A percentile compares a stretch with the other conserved stretches of the same genome.
Conservation (phyloP, 1,140 invertebrate genomes). For the Saxidomus purpurata region DNA sequence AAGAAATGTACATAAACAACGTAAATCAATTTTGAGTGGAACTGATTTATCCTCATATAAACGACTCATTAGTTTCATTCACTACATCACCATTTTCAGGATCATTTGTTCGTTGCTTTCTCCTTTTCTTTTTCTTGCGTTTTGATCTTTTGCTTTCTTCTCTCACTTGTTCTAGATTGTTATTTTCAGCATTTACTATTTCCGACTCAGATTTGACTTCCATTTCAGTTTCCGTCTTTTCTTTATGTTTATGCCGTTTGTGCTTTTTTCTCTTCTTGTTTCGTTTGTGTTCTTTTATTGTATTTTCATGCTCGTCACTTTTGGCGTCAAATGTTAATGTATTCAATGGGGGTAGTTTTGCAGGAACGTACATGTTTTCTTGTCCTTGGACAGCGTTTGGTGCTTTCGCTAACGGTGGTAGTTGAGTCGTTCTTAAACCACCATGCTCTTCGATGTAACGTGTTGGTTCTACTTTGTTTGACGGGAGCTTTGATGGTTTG, state of each 20-base stretch:
- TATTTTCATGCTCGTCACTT: neutral
- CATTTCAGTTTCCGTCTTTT: neutral
- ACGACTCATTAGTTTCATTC: too few relatives aligned
- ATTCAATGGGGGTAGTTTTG: neutral
- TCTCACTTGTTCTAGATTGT: too few relatives aligned
- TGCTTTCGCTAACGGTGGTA: neutral
- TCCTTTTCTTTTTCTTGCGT: too few relatives aligned
- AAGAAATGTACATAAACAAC: too few relatives aligned
- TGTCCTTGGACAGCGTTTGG: neutral
- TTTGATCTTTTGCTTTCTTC: too few relatives aligned
- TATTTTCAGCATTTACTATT: neutral
- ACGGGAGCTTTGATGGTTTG: neutral
- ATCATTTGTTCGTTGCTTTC: too few relatives aligned
- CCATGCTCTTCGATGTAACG: conserved; percentile 36
- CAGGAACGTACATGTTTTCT: neutral
- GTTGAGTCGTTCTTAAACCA: neutral
- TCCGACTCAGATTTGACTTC: neutral
- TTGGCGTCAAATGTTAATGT: neutral
- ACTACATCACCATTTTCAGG: too few relatives aligned
- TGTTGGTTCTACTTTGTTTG: conserved; percentile 3
- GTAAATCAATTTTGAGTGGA: too few relatives aligned
- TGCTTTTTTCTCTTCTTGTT: neutral
- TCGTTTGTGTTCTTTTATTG: neutral
- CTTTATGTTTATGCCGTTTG: neutral
- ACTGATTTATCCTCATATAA: too few relatives aligned